phyloP scores from a whole-genome alignment of 2,797 vertebrate genomes.

The Etheostoma perlongum region DNA sequence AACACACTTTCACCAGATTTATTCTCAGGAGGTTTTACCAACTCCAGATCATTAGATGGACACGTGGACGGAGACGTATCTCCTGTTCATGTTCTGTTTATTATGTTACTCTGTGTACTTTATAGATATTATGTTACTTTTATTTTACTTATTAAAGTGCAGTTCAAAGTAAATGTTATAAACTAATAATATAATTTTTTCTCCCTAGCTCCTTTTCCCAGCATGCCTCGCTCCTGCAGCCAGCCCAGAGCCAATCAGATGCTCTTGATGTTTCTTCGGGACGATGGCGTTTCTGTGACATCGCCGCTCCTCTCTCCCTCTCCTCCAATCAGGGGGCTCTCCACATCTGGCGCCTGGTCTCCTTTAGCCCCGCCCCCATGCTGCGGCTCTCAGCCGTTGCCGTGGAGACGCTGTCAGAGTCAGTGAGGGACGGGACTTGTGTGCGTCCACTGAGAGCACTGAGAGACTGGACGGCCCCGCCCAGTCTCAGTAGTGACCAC shows the following conservation, averaged over 20 bases:
- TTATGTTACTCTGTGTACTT: too few relatives aligned
- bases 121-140: too few relatives aligned
- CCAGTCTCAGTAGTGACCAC: constrained; percentile 82
- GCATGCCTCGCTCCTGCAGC: constrained; percentile 40
- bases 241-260: constrained; percentile 33
- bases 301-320: constrained; percentile 39
- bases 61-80: too few relatives aligned
- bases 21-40: too few relatives aligned
- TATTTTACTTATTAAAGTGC: too few relatives aligned
- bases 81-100: too few relatives aligned
- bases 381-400: constrained; percentile 78
- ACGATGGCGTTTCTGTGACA: constrained; percentile 59
- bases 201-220: constrained; percentile 28
- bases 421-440: constrained; percentile 78
- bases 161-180: too few relatives aligned
- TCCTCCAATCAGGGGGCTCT: constrained; percentile 79
- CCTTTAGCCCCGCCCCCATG: constrained; percentile 28
- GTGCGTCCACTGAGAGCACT: constrained; percentile 73
- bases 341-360: constrained; percentile 77
- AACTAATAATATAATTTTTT: not conserved
- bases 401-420: constrained; percentile 75
- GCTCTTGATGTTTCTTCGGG: not conserved
- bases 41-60: too few relatives aligned
- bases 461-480: constrained; percentile 83
- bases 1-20: too few relatives aligned